These are phyloP conservation scores for Noctilio leporinus DNA, from an alignment of 2,113 vertebrate genomes.

Conservation along the genomic window DNA sequence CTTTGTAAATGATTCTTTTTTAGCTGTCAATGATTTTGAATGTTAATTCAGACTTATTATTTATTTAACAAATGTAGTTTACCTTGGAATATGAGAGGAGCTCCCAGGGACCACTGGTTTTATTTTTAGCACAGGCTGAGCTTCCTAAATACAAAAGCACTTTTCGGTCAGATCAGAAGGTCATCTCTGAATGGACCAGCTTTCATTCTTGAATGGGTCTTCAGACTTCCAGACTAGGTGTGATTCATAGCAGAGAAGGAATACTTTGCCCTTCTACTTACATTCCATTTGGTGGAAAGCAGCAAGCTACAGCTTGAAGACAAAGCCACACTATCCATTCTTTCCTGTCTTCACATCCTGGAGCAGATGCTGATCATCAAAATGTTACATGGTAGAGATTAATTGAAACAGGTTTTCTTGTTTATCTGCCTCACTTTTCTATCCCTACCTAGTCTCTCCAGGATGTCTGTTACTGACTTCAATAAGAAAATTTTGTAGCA, in stretches of 20 bases:
- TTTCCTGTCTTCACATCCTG: neutral
- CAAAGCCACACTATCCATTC: neutral
- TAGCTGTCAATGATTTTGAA: neutral
- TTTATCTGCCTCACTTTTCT: neutral
- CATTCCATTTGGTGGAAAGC: neutral
- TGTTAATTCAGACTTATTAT: neutral
- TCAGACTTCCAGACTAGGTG: neutral
- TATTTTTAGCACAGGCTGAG: neutral
- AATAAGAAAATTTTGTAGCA: neutral
- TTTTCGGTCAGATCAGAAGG: neutral
- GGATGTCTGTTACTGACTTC: neutral
- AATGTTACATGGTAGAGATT: neutral
- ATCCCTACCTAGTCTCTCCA: neutral
- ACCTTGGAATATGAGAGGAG: neutral
- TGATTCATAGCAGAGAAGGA: neutral
- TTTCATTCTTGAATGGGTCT: neutral
- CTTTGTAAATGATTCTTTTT: constrained; percentile 9
- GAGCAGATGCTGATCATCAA: neutral
- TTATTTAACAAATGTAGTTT: constrained; percentile 21
- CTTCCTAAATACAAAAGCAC: constrained; percentile 10
- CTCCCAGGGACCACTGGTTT: neutral
- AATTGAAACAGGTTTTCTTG: neutral
- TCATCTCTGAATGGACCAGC: neutral
- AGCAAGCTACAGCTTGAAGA: neutral
- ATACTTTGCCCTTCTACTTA: neutral